Base-by-base conservation (phyloP, 2,113 vertebrate genomes). In the Poicephalus gulielmi region DNA sequence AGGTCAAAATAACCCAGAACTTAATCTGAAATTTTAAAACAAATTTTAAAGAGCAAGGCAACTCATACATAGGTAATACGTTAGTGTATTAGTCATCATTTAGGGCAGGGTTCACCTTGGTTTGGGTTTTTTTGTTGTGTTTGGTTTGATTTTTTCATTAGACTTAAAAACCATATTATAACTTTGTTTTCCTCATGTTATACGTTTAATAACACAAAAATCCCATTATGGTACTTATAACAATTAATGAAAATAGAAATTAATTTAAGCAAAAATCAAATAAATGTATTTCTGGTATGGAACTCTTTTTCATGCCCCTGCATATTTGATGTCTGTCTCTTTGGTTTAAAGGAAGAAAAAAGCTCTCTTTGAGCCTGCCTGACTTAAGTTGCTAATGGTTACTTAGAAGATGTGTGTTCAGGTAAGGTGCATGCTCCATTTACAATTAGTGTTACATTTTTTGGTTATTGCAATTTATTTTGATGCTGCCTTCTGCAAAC, bases 231-330 rank as follows among this genome's bases (percentile, higher is more conserved):
- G 2, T 3, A 57, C 70, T 71, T 13, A 49, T 59, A 39, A n/a
- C 0, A 20, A 68, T 70, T 9, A 70, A 57, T 57, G 3, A 57
- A 62, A 67, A 22, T 35, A 52, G 4, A 85, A 82, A 62, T 39
- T 52, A 63, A 10, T 53, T 63, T 31, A 73, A 31, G 4, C 55
- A 35, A 66, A 92, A 82, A 23, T 46, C 10, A 55, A 83, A 47
- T 1, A 31, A 83, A 60, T 76, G 5, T 44, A 9, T 43, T 91
- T 55, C 15, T 55, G 3, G 1, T 33, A 30, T 13, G 7, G 28
- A 64, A 31, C 2, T 47, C 7, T 24, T 44, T 44, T 68, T 68
- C 47, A 44, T 2, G 1, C 0, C 2, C 4, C 14, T 86, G 30
- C 1, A 5, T 89, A 35, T 57, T 64, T 3, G 1, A 1, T 41